A percentile compares a stretch with the other conserved stretches of the same genome.
phyloP scores from a whole-genome alignment of 2,113 vertebrate genomes.

The Heteronetta atricapilla region DNA sequence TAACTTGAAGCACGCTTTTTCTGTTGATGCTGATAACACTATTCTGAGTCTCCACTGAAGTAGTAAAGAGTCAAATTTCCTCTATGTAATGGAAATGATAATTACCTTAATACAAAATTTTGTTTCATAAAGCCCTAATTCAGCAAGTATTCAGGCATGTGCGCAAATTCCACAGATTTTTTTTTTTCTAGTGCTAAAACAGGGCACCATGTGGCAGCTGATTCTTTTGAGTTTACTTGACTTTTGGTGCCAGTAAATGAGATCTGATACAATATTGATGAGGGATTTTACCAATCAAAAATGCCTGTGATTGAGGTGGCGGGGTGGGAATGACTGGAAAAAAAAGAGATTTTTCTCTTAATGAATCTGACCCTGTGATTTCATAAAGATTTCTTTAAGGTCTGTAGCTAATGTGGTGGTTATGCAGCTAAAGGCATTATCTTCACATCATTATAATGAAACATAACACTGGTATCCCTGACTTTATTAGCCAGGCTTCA shows the following conservation, averaged over 20 bases:
- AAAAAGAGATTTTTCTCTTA: slow-evolving; percentile 55
- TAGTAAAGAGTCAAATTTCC: background rate
- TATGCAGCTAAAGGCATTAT: slow-evolving; percentile 80
- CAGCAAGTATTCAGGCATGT: background rate
- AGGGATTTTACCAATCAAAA: slow-evolving; percentile 24
- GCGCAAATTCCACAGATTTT: background rate
- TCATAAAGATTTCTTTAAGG: slow-evolving; percentile 74
- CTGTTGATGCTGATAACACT: slow-evolving; percentile 10
- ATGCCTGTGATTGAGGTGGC: background rate
- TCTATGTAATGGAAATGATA: background rate
- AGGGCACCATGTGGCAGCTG: background rate
- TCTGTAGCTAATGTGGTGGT: slow-evolving; percentile 74
- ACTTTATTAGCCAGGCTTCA: slow-evolving; percentile 65
- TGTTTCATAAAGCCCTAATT: slow-evolving; percentile 8
- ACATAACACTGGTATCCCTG: slow-evolving; percentile 68
- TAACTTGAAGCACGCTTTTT: background rate
- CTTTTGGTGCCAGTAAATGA: background rate
- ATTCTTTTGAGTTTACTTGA: background rate
- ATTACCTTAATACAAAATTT: background rate
- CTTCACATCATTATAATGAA: slow-evolving; percentile 79
- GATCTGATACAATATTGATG: background rate
- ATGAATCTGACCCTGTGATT: slow-evolving; percentile 71
- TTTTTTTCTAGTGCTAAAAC: background rate
- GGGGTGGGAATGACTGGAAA: background rate
- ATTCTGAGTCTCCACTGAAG: background rate